Percentiles rank a stretch among this genome's conserved stretches.
Conservation (phyloP, 2,113 vertebrate species). For the Otis tarda region DNA sequence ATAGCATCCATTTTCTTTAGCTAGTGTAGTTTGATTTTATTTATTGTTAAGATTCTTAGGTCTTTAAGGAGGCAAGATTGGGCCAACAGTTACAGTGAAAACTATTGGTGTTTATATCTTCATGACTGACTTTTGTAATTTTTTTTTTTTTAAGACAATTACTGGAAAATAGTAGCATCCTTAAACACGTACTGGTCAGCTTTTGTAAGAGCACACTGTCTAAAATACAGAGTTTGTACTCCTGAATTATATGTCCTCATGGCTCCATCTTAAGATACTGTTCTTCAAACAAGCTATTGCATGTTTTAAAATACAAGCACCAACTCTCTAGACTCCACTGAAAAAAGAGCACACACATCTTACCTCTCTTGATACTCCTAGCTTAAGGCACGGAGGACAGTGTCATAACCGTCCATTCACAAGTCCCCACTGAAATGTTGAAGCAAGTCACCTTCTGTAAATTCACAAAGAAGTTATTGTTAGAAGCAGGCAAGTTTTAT, state of each 20-base stretch:
- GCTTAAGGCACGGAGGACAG: slow-evolving; percentile 32
- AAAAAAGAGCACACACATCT: neutral
- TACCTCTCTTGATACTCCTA: neutral
- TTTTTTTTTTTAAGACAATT: neutral
- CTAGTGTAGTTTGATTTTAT: neutral
- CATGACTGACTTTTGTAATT: neutral
- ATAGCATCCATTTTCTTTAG: neutral
- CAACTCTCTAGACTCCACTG: neutral
- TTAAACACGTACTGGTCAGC: neutral
- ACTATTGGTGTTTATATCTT: neutral
- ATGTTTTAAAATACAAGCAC: neutral
- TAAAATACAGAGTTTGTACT: neutral
- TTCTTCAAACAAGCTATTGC: neutral
- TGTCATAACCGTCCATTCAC: slow-evolving; percentile 72
- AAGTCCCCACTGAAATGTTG: slow-evolving; percentile 41
- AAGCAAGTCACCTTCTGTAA: slow-evolving; percentile 68
- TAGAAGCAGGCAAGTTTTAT: slow-evolving; percentile 43
- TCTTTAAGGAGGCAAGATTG: neutral
- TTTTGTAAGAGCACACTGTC: neutral
- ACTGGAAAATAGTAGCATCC: neutral
- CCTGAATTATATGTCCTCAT: neutral
- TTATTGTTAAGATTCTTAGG: neutral
- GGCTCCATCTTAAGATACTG: neutral
- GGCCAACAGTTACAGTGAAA: neutral
- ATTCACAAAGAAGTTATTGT: slow-evolving; percentile 66